Conservation (phyloP, 2,797 vertebrate genomes). For the Otolemur crassicaudatus region DNA sequence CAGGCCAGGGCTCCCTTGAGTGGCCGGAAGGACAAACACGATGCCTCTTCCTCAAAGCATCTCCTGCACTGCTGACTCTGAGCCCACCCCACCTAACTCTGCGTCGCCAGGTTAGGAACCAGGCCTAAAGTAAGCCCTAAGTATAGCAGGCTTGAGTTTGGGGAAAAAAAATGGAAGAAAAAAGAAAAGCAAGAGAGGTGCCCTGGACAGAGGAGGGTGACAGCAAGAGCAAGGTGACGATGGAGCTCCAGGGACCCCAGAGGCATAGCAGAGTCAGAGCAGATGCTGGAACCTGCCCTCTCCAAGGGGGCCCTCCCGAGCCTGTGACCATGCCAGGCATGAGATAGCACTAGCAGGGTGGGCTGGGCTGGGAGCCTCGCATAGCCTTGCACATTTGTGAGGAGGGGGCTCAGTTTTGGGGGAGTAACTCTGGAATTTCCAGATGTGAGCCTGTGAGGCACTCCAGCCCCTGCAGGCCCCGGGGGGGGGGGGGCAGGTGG, state of each 20-base stretch:
- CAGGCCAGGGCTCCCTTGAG: fast-evolving
- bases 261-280: not conserved
- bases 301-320: fast-evolving
- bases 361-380: no score
- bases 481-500: no score
- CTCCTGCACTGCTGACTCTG: not conserved
- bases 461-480: fast-evolving
- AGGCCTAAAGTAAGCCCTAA: not conserved
- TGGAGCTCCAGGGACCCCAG: fast-evolving
- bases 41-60: not conserved
- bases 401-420: not conserved
- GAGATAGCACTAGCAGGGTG: fast-evolving
- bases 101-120: not conserved
- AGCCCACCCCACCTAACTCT: fast-evolving
- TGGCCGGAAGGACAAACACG: not conserved
- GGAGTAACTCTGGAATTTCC: not conserved
- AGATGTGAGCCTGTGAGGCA: not conserved
- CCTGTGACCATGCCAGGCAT: no score
- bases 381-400: fast-evolving
- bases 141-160: no score
- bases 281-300: not conserved
- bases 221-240: fast-evolving
- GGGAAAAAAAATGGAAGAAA: not conserved
- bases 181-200: not conserved
- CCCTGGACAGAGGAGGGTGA: fast-evolving